A percentile compares a stretch with the other conserved stretches of the same genome.
Evolutionary conservation across 2,888 invertebrate species (phyloP).

Genomic region (Mylabris sibirica): DNA sequence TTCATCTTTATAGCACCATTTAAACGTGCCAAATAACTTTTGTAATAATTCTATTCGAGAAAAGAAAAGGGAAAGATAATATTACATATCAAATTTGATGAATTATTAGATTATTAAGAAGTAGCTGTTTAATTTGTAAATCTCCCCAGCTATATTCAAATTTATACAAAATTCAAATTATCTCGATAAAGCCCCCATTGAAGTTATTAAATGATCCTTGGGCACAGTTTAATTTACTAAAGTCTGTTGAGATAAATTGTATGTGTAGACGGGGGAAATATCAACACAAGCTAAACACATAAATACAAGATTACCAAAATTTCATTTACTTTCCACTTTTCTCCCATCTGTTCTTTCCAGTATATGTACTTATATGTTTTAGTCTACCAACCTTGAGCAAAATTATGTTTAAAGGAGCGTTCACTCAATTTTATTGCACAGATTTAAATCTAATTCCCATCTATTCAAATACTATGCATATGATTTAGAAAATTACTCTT

Average conservation of each 20-base stretch:
- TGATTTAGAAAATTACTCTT: background rate
- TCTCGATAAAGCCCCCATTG: constrained; percentile 5
- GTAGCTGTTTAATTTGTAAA: constrained; percentile 9
- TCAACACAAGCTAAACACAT: constrained; percentile 12
- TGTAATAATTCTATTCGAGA: background rate
- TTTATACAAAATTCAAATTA: constrained; percentile 8
- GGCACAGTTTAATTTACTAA: constrained; percentile 12
- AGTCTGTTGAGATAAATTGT: constrained; percentile 11
- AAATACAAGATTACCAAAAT: constrained; percentile 9
- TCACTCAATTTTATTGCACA: background rate
- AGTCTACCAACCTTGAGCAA: background rate
- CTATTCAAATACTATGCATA: background rate
- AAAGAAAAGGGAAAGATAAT: background rate
- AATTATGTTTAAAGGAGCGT: background rate
- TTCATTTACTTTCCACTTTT: constrained; percentile 4
- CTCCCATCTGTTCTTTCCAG: background rate
- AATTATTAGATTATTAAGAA: constrained; percentile 10
- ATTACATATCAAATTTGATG: background rate
- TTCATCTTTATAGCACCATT: background rate
- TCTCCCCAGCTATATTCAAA: background rate
- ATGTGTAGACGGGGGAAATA: background rate
- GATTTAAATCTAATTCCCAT: background rate
- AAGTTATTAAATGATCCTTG: constrained; percentile 14
- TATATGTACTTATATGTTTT: background rate
- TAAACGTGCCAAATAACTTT: background rate